Percentiles rank a stretch among this genome's conserved stretches.
phyloP scores from a whole-genome alignment of 1,140 invertebrate species.

The Rhagoletis zephyria region DNA sequence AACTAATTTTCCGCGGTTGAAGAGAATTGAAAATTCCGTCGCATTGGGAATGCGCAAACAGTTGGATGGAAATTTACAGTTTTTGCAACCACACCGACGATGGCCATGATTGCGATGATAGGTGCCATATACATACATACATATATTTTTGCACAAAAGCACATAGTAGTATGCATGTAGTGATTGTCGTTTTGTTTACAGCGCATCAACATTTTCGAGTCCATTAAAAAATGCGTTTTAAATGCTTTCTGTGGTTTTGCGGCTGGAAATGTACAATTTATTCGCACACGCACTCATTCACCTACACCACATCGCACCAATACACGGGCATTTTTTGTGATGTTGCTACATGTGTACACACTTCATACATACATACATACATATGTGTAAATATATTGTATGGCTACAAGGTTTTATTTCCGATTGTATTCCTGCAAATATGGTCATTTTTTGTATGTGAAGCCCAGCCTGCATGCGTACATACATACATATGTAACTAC shows the following conservation, averaged over 20 bases:
- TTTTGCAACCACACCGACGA: conserved; percentile 7
- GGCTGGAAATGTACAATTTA: conserved; percentile 72
- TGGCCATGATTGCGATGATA: not conserved
- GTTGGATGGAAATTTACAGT: conserved; percentile 1
- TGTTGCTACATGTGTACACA: not conserved
- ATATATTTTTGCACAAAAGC: no score
- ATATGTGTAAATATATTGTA: not conserved
- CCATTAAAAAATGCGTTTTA: conserved; percentile 73
- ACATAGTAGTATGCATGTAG: not conserved
- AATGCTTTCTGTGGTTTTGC: conserved; percentile 72
- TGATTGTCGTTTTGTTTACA: conserved; percentile 14
- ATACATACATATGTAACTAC: not conserved
- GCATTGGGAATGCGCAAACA: conserved; percentile 5
- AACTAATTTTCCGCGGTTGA: conserved; percentile 48
- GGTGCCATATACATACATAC: not conserved
- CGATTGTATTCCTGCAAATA: conserved; percentile 15
- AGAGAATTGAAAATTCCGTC: conserved; percentile 38
- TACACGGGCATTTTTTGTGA: conserved; percentile 8
- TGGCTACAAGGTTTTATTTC: no score
- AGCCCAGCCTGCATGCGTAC: not conserved
- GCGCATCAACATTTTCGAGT: conserved; percentile 71
- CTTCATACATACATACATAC: not conserved
- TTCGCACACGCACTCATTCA: conserved; percentile 56
- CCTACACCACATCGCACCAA: conserved; percentile 18
- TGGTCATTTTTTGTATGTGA: no score